Percentiles rank a stretch among this genome's conserved stretches.
phyloP scores from a whole-genome alignment of 2,797 vertebrate species.

The Acanthurus tractus region DNA sequence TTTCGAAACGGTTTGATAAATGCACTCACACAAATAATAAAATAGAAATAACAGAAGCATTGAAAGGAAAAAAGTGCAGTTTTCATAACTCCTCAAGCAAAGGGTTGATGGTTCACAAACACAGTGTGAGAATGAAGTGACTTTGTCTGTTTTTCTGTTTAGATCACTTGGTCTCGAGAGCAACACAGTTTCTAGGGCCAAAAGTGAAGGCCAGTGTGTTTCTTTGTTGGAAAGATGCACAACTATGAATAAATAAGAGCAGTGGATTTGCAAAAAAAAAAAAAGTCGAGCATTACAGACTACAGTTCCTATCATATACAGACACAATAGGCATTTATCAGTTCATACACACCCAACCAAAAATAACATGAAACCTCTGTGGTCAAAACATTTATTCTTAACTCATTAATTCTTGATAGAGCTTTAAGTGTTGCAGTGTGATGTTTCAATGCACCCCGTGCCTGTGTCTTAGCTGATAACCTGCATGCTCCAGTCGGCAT shows the following conservation, averaged over 20 bases:
- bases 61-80: constrained; percentile 8
- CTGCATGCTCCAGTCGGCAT: constrained; percentile 38
- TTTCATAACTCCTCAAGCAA: constrained; percentile 1
- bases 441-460: constrained; percentile 5
- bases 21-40: not conserved
- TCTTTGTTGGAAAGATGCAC: constrained; percentile 11
- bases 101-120: constrained; percentile 9
- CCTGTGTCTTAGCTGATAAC: constrained; percentile 42
- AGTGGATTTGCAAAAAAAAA: constrained; percentile 9
- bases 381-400: not conserved
- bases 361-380: not conserved
- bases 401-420: not conserved
- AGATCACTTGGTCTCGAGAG: constrained; percentile 37
- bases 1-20: not conserved
- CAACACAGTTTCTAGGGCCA: constrained; percentile 21
- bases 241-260: constrained; percentile 4
- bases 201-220: not conserved
- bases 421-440: constrained; percentile 12
- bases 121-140: constrained; percentile 24
- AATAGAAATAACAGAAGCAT: no score
- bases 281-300: not conserved
- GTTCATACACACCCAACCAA: not conserved
- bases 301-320: not conserved
- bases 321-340: not conserved
- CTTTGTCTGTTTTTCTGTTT: constrained; percentile 27